Conservation (phyloP, 2,797 vertebrate species). For the Artibeus jamaicensis region DNA sequence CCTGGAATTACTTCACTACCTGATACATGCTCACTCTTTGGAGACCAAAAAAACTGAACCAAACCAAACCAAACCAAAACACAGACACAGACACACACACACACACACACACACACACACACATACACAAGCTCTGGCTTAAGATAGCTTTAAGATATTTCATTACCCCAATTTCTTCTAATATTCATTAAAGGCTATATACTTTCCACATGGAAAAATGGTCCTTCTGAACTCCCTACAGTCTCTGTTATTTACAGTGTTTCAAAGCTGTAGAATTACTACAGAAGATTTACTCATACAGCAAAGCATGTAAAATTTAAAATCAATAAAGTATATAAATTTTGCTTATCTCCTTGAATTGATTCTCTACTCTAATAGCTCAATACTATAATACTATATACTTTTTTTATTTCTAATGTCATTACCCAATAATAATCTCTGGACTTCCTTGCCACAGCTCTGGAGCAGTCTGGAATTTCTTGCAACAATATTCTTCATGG, state of each 20-base stretch:
- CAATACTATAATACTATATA: constrained; percentile 75
- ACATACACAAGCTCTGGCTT: constrained; percentile 72
- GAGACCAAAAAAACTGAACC: constrained; percentile 3
- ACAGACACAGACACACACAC: too few relatives aligned
- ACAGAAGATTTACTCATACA: constrained; percentile 87
- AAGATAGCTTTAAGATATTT: constrained; percentile 81
- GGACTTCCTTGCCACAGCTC: constrained; percentile 45
- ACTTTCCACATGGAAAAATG: constrained; percentile 77
- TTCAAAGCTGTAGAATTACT: constrained; percentile 86
- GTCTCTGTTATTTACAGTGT: constrained; percentile 85
- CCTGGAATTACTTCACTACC: constrained; percentile 76
- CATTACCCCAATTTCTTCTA: constrained; percentile 84
- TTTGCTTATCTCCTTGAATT: constrained; percentile 84
- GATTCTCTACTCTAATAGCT: constrained; percentile 80
- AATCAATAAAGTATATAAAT: constrained; percentile 89
- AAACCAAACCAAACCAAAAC: too few relatives aligned
- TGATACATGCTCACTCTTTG: constrained; percentile 75
- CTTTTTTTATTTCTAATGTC: constrained; percentile 81
- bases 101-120: constrained; percentile 5
- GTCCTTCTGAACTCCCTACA: constrained; percentile 76
- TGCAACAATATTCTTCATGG: constrained; percentile 1
- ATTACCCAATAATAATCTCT: constrained; percentile 79
- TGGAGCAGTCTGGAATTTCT: constrained; percentile 29
- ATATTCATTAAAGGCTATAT: constrained; percentile 84
- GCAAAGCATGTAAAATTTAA: constrained; percentile 88